Evolutionary conservation across 2,888 invertebrate species (phyloP).

Genomic region (Drosophila bunnanda): DNA sequence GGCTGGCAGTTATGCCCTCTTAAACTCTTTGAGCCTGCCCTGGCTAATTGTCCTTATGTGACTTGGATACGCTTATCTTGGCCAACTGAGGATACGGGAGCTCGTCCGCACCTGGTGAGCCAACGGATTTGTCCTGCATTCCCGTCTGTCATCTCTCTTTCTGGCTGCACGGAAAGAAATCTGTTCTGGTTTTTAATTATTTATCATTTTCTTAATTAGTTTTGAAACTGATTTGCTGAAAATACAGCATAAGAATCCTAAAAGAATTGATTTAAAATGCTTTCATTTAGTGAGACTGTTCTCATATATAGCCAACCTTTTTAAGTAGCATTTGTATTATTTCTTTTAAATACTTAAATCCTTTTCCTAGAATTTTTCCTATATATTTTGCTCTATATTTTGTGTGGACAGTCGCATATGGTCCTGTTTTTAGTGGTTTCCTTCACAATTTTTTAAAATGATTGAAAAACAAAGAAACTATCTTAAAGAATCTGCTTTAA

Average conservation of each 20-base stretch:
- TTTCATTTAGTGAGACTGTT: neutral
- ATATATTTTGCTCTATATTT: no score
- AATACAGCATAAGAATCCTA: neutral
- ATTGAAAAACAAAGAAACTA: no score
- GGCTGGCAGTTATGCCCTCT: constrained; percentile 51
- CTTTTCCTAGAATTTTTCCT: no score
- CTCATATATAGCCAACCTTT: no score
- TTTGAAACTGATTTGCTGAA: no score
- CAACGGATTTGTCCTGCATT: constrained; percentile 17
- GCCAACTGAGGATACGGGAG: constrained; percentile 23
- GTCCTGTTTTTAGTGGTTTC: no score
- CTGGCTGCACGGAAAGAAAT: constrained; percentile 3
- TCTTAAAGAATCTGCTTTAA: no score
- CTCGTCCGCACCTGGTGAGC: constrained; percentile 23
- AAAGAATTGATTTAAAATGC: neutral
- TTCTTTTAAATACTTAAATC: no score
- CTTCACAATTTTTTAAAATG: no score
- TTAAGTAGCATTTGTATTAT: no score
- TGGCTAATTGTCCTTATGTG: constrained; percentile 82
- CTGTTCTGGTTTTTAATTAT: neutral
- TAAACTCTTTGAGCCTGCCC: constrained; percentile 67
- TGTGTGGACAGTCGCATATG: no score
- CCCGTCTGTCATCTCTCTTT: neutral
- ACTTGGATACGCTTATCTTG: constrained; percentile 72
- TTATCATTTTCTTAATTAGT: neutral